phyloP scores from a whole-genome alignment of 2,797 vertebrate species.

The Rousettus madagascariensis region DNA sequence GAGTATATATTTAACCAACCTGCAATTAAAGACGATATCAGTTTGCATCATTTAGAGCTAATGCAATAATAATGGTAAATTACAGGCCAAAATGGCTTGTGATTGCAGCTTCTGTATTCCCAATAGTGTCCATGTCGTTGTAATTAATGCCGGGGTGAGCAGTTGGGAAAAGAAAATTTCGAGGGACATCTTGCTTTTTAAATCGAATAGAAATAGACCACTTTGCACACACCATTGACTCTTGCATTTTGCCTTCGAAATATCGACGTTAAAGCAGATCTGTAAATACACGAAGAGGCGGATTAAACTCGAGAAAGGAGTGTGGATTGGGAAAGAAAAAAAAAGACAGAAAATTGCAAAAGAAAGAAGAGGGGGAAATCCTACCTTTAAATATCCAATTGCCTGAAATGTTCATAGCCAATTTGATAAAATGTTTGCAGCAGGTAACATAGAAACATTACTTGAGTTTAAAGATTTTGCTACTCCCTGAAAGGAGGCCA shows the following conservation, averaged over 20 bases:
- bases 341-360: not conserved
- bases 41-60: slow-evolving; percentile 99
- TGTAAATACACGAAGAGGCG: slow-evolving; percentile 83
- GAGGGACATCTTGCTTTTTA: slow-evolving; percentile 87
- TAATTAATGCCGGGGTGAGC: slow-evolving; percentile 94
- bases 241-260: slow-evolving; percentile 86
- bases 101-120: slow-evolving; percentile 96
- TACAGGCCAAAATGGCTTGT: slow-evolving; percentile 98
- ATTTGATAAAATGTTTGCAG: slow-evolving; percentile 30
- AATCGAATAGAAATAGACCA: slow-evolving; percentile 87
- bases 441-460: slow-evolving; percentile 42
- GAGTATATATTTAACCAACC: slow-evolving; percentile 97
- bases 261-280: slow-evolving; percentile 88
- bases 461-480: slow-evolving; percentile 26
- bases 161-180: slow-evolving; percentile 89
- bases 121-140: slow-evolving; percentile 91
- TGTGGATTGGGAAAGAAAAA: slow-evolving; percentile 13
- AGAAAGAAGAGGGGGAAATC: not conserved
- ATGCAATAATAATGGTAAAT: slow-evolving; percentile 99
- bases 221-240: slow-evolving; percentile 88
- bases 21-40: slow-evolving; percentile 99
- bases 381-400: slow-evolving; percentile 10
- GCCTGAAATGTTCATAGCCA: slow-evolving; percentile 33
- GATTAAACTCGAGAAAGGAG: slow-evolving; percentile 50
- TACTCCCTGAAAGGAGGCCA: not conserved